These are phyloP conservation scores for Clarias fuscus DNA, from an alignment of 2,797 vertebrate species.

Conservation along the genomic window DNA sequence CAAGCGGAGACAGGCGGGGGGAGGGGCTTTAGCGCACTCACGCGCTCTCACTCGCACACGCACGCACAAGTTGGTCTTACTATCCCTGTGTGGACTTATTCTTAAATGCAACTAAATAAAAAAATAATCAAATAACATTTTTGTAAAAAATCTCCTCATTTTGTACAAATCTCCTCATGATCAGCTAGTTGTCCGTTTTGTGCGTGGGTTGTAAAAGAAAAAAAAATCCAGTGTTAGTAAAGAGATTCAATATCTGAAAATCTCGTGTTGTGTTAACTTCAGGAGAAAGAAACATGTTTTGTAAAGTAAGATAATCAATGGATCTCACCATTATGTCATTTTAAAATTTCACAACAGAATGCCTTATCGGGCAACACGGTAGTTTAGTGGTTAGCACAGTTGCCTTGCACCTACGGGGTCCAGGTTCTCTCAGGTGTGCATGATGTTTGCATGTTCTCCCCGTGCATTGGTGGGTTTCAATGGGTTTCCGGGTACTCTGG, in stretches of 20 bases:
- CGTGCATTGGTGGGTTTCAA: too few relatives aligned
- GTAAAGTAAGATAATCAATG: not conserved
- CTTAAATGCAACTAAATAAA: not conserved
- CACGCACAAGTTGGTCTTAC: not conserved
- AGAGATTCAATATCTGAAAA: not conserved
- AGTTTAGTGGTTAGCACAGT: too few relatives aligned
- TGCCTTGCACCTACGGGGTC: too few relatives aligned
- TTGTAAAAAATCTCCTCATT: not conserved
- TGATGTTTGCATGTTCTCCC: too few relatives aligned
- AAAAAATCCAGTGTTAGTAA: too few relatives aligned
- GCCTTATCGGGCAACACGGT: too few relatives aligned
- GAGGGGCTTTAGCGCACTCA: not conserved
- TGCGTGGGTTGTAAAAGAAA: too few relatives aligned
- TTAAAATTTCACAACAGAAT: not conserved
- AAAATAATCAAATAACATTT: not conserved
- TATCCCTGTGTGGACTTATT: not conserved
- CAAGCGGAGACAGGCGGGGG: not conserved
- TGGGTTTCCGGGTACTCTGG: too few relatives aligned
- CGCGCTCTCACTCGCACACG: not conserved
- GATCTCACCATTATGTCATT: not conserved
- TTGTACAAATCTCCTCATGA: too few relatives aligned
- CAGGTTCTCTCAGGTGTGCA: too few relatives aligned
- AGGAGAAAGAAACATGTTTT: not conserved
- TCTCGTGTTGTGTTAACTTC: not conserved
- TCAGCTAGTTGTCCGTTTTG: too few relatives aligned